These are phyloP conservation scores for Xenopus laevis DNA, from an alignment of 2,113 vertebrate species.

Conservation along the genomic window DNA sequence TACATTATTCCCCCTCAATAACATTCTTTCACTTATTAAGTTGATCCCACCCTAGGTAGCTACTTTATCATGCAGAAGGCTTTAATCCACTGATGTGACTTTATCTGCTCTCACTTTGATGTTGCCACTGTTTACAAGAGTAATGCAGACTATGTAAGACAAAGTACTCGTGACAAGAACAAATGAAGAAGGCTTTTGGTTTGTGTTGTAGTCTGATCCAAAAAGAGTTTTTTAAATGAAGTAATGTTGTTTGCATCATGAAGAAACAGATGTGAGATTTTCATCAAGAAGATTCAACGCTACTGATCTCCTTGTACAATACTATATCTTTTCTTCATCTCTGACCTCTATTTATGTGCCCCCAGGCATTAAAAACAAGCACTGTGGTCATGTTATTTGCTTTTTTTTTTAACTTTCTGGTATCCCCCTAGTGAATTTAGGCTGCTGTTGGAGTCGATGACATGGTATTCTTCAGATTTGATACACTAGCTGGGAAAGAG, in stretches of 20 bases:
- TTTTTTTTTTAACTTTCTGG: constrained; percentile 64
- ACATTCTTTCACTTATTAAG: constrained; percentile 99
- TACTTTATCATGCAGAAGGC: constrained; percentile 99
- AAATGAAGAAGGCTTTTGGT: constrained; percentile 90
- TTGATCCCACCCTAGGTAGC: constrained; percentile 99
- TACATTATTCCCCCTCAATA: constrained; percentile 99
- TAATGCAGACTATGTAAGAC: constrained; percentile 90
- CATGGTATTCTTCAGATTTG: constrained; percentile 86
- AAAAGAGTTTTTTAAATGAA: constrained; percentile 75
- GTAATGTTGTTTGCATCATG: constrained; percentile 63
- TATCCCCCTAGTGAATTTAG: constrained; percentile 84
- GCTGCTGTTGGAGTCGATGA: constrained; percentile 82
- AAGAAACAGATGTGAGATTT: constrained; percentile 70
- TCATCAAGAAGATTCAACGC: constrained; percentile 74
- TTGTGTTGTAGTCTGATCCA: constrained; percentile 76
- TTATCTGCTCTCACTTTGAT: constrained; percentile 95
- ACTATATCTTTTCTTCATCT: constrained; percentile 96
- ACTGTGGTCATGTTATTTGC: constrained; percentile 68
- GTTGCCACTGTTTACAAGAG: constrained; percentile 86
- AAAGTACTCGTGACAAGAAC: constrained; percentile 98
- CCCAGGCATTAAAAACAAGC: constrained; percentile 82
- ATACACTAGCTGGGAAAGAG: constrained; percentile 91
- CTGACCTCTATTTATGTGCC: constrained; percentile 85
- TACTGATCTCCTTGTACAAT: constrained; percentile 94
- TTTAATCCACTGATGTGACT: constrained; percentile 99